phyloP scores from a whole-genome alignment of 2,113 vertebrate genomes.

The Ptyas mucosa region DNA sequence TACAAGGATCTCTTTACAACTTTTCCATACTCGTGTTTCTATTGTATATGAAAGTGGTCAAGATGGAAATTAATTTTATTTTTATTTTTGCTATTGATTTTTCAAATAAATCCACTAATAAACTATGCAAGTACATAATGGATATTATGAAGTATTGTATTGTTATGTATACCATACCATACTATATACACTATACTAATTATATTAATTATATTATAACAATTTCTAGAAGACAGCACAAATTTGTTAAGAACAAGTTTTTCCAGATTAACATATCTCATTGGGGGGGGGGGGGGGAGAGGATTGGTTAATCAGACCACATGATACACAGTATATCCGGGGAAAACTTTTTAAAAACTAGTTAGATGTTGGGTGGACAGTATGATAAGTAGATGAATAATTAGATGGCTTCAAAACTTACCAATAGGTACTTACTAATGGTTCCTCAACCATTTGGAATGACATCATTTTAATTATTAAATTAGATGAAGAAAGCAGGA shows the following conservation, averaged over 20 bases:
- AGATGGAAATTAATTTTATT: background rate
- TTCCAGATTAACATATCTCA: background rate
- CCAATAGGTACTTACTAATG: background rate
- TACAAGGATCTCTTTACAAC: background rate
- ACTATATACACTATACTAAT: no score
- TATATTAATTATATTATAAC: background rate
- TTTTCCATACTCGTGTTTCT: background rate
- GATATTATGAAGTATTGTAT: background rate
- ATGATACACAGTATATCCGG: background rate
- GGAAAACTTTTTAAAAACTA: background rate
- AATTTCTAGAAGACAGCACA: background rate
- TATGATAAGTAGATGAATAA: background rate
- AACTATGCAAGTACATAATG: background rate
- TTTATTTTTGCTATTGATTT: background rate
- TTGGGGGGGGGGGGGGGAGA: background rate
- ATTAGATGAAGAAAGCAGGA: background rate
- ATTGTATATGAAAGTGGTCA: background rate
- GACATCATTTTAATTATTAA: background rate
- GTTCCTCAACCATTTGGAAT: background rate
- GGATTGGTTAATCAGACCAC: background rate
- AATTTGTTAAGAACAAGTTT: background rate
- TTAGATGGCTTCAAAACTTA: background rate
- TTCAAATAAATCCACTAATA: background rate
- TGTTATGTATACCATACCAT: no score
- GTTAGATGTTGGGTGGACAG: background rate